A percentile compares a stretch with the other conserved stretches of the same genome.
phyloP scores from a whole-genome alignment of 2,113 vertebrate genomes.

The Craseonycteris thonglongyai region DNA sequence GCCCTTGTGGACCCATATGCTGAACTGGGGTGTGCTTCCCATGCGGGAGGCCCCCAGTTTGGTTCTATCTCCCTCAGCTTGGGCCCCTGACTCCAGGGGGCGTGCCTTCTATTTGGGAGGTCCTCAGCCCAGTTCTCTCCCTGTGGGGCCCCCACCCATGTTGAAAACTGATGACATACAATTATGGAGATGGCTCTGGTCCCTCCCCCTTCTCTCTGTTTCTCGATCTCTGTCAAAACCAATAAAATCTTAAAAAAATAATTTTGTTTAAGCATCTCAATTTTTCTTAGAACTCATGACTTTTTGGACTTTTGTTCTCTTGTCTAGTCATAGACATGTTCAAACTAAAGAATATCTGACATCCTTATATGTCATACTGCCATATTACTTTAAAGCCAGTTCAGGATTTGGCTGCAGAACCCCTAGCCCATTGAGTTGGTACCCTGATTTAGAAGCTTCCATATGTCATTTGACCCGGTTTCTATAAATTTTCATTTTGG shows the following conservation, averaged over 20 bases:
- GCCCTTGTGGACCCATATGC: too few species aligned
- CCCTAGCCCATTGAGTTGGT: neutral
- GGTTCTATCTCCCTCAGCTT: too few species aligned
- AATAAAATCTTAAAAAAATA: neutral
- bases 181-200: too few species aligned
- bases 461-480: neutral
- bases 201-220: too few species aligned
- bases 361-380: neutral
- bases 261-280: neutral
- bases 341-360: slow-evolving; percentile 8
- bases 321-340: neutral
- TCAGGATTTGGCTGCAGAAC: slow-evolving; percentile 28
- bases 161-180: too few species aligned
- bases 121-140: too few species aligned
- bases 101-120: too few species aligned
- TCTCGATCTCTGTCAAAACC: too few species aligned
- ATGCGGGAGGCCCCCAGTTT: too few species aligned
- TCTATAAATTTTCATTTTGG: slow-evolving; percentile 10
- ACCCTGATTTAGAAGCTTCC: slow-evolving; percentile 1
- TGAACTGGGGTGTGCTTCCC: too few species aligned
- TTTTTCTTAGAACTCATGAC: slow-evolving; percentile 13
- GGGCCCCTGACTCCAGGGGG: too few species aligned
- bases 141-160: too few species aligned
- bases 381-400: slow-evolving; percentile 4
- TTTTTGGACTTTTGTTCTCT: slow-evolving; percentile 12